Conservation (phyloP, 1,140 invertebrate genomes). For the Plutomurus gul region DNA sequence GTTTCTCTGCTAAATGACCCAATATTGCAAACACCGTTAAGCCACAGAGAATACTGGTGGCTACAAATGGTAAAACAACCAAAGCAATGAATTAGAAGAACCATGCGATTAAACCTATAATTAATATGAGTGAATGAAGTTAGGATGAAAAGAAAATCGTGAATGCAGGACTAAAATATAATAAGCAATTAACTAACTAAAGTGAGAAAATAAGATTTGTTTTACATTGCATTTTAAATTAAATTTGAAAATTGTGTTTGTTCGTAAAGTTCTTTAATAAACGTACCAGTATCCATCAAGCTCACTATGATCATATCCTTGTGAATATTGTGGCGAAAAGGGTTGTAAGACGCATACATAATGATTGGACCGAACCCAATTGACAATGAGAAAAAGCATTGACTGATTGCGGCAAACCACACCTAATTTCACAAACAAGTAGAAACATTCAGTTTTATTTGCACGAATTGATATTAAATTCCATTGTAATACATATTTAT, state of each 20-base stretch:
- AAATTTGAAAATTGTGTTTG: too few relatives aligned
- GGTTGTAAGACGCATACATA: conserved; percentile 75
- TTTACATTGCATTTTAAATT: too few relatives aligned
- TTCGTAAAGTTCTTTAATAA: too few relatives aligned
- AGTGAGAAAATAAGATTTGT: too few relatives aligned
- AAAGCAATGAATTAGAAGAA: too few relatives aligned
- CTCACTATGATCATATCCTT: conserved; percentile 63
- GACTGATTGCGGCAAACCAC: conserved; percentile 84
- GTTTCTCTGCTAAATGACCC: conserved; percentile 57
- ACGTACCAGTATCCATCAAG: conserved; percentile 62
- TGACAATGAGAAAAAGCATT: conserved; percentile 69
- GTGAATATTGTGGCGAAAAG: conserved; percentile 80
- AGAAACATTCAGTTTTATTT: background rate
- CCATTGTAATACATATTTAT: background rate
- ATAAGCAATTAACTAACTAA: too few relatives aligned
- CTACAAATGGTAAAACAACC: background rate
- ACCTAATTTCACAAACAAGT: conserved; percentile 16
- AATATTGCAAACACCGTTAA: conserved; percentile 63
- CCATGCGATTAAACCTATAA: too few relatives aligned
- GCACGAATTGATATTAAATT: background rate
- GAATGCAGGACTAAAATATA: too few relatives aligned
- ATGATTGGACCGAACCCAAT: conserved; percentile 62
- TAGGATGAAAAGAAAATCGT: conserved; percentile 62
- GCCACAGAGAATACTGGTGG: too few relatives aligned
- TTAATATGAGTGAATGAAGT: too few relatives aligned